Conservation (phyloP, 1,140 invertebrate species). For the Colletes gigas region DNA sequence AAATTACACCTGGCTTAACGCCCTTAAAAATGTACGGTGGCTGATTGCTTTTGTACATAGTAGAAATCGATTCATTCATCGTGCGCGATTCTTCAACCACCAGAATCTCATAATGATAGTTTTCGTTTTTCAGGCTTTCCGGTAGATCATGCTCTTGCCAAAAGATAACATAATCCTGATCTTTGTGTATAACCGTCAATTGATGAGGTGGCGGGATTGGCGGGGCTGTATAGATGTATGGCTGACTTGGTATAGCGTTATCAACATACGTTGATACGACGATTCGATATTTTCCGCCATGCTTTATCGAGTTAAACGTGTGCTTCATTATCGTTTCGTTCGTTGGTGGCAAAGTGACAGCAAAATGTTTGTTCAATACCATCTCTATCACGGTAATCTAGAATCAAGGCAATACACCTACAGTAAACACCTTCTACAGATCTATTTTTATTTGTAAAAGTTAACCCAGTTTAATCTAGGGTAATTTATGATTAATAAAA, state of each 20-base stretch:
- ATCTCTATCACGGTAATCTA: slow-evolving; percentile 83
- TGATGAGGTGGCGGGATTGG: slow-evolving; percentile 85
- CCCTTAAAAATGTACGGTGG: slow-evolving; percentile 84
- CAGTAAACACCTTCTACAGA: too few species aligned
- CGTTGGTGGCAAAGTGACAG: slow-evolving; percentile 78
- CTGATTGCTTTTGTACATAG: slow-evolving; percentile 76
- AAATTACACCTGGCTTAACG: slow-evolving; percentile 79
- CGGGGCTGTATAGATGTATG: slow-evolving; percentile 82
- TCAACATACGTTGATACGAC: slow-evolving; percentile 82
- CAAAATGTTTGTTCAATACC: slow-evolving; percentile 76
- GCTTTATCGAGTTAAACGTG: slow-evolving; percentile 82
- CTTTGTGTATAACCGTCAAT: slow-evolving; percentile 81
- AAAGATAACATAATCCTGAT: slow-evolving; percentile 83
- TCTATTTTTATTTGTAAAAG: not conserved
- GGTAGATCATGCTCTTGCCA: slow-evolving; percentile 82
- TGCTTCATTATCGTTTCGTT: slow-evolving; percentile 80
- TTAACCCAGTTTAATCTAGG: too few species aligned
- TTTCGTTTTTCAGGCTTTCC: slow-evolving; percentile 67
- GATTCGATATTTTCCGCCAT: slow-evolving; percentile 85
- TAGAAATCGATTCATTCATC: slow-evolving; percentile 81
- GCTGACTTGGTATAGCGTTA: slow-evolving; percentile 77
- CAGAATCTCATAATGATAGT: slow-evolving; percentile 85
- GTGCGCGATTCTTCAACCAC: slow-evolving; percentile 81
- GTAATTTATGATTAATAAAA: too few species aligned
- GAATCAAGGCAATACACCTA: slow-evolving; percentile 25